Evolutionary conservation across 2,113 vertebrate genomes (phyloP), one percentile per base, ranked within the genome.

Genomic region (Herpetotheres cachinnans): DNA sequence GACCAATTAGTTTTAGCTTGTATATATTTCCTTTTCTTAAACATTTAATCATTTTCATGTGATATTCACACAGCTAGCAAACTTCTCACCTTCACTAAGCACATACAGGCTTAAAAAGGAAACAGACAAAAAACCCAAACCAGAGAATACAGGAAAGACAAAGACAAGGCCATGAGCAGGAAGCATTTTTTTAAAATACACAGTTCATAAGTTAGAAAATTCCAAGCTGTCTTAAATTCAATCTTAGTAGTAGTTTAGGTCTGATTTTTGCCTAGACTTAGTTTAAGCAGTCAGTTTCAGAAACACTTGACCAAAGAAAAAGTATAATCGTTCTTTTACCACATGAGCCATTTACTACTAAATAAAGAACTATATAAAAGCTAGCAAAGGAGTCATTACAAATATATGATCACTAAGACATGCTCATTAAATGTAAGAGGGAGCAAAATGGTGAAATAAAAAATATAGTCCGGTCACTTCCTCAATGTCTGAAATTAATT

Each of bases 271-370:
- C 38, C 49, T 85, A 80, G n/a, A n/a, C n/a, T n/a, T n/a, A n/a
- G n/a, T n/a, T n/a, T n/a, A n/a, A n/a, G 54, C 16, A 71, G 49
- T 71, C 81, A 29, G 40, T 70, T 96, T 84, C 86, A 77, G 63
- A 96, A 96, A 79, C 16, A 84, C 24, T 83, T 89, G 71, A 94
- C 30, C 52, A 88, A 92, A 94, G 52, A 61, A 69, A 56, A 96
- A 95, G 52, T 8, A 1, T 40, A 46, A 90, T 95, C 72, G 93
- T 84, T 94, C 47, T 93, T 95, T 76, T 79, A 65, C 89, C 70
- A 81, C 44, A 61, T 12, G 19, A 96, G 86, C 15, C 11, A 91
- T 66, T 90, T 93, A 85, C 29, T 81, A 62, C 55, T 88, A 95
- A 87, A 92, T 76, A 70, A 13, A 78, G 36, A 29, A 52, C 46